These are phyloP conservation scores for Eupithecia abbreviata DNA, from an alignment of 2,888 invertebrate species.

Conservation along the genomic window DNA sequence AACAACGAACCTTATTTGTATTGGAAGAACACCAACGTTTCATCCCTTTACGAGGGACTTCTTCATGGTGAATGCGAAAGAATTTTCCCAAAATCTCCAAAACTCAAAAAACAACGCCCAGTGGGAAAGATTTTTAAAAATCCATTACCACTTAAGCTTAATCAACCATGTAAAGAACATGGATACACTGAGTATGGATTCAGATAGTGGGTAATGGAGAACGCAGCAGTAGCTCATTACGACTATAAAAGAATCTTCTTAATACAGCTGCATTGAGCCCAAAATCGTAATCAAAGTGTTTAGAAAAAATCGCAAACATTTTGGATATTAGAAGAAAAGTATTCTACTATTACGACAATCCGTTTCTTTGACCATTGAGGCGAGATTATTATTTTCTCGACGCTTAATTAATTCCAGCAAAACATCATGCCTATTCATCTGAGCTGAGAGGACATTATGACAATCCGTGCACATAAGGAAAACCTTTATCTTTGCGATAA, in stretches of 20 bases:
- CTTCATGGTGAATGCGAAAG: too few species aligned
- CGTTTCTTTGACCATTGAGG: neutral
- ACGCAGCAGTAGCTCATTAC: too few species aligned
- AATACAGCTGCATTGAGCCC: neutral
- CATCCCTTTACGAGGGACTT: too few species aligned
- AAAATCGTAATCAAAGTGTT: neutral
- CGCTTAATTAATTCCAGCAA: neutral
- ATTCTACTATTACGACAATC: neutral
- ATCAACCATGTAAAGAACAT: too few species aligned
- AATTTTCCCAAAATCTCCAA: too few species aligned
- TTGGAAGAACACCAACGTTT: too few species aligned
- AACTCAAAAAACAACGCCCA: too few species aligned
- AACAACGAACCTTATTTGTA: too few species aligned
- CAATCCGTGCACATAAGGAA: conserved; percentile 7
- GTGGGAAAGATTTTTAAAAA: too few species aligned
- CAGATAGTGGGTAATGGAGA: too few species aligned
- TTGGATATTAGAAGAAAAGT: neutral
- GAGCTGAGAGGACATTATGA: conserved; percentile 3
- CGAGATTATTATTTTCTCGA: neutral
- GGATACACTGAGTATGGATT: too few species aligned
- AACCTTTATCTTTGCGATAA: conserved; percentile 6
- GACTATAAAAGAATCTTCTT: neutral
- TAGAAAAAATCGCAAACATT: neutral
- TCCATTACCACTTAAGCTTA: too few species aligned
- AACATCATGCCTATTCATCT: conserved; percentile 5